Evolutionary conservation across 2,113 vertebrate genomes (phyloP).

Genomic region (Connochaetes taurinus): DNA sequence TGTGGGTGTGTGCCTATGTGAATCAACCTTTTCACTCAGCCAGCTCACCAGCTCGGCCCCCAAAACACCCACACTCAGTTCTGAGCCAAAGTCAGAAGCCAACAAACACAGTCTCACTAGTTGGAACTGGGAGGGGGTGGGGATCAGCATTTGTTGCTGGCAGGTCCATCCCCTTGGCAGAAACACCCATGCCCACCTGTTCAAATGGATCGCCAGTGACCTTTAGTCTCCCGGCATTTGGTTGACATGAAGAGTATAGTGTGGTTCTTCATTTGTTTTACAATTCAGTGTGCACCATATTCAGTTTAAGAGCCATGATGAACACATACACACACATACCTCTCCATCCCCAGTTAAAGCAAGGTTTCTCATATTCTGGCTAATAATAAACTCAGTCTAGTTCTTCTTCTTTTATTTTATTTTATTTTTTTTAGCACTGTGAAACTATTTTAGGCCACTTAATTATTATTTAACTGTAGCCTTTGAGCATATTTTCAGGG

Average conservation of each 20-base stretch:
- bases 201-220: conserved; percentile 7
- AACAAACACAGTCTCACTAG: neutral
- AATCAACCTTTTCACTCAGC: neutral
- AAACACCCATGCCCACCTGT: conserved; percentile 24
- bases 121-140: neutral
- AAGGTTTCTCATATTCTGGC: conserved; percentile 22
- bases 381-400: conserved; percentile 41
- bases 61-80: neutral
- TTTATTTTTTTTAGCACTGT: neutral
- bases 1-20: neutral
- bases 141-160: conserved; percentile 14
- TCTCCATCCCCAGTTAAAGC: conserved; percentile 19
- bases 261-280: conserved; percentile 56
- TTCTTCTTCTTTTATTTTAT: neutral
- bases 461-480: neutral
- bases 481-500: neutral
- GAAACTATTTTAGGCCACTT: conserved; percentile 16
- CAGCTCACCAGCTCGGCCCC: neutral
- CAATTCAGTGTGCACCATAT: conserved; percentile 10
- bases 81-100: neutral
- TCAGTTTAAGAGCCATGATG: conserved; percentile 41
- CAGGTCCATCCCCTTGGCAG: neutral
- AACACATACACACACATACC: conserved; percentile 10
- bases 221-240: conserved; percentile 16
- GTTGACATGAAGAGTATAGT: neutral